Conservation (phyloP, 2,797 vertebrate genomes). For the Aplochiton taeniatus region DNA sequence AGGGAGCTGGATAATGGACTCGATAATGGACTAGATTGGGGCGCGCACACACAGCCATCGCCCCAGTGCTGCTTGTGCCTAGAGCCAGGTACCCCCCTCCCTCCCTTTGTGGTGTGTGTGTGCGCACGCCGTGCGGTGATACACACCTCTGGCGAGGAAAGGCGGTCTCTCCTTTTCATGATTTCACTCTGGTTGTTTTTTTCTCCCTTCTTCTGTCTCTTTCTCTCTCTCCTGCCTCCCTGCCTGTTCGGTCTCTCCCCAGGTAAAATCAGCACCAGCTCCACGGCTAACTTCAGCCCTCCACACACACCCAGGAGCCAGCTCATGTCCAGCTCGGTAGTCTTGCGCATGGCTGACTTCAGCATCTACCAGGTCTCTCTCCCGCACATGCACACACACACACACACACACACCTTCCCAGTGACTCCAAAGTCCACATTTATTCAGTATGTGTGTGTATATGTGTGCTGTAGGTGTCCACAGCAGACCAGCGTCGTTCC, state of each 20-base stretch:
- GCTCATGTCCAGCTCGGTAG: constrained; percentile 95
- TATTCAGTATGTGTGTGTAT: background rate
- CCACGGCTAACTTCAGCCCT: constrained; percentile 76
- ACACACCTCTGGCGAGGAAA: constrained; percentile 50
- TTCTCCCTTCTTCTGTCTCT: background rate
- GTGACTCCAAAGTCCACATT: background rate
- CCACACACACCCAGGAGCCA: constrained; percentile 83
- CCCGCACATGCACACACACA: constrained; percentile 5
- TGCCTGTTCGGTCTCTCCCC: constrained; percentile 18
- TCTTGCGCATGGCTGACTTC: constrained; percentile 95
- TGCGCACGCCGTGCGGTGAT: constrained; percentile 70
- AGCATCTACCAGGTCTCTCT: constrained; percentile 99
- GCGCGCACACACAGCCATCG: constrained; percentile 62
- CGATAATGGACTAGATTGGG: constrained; percentile 68
- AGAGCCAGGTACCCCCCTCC: constrained; percentile 75
- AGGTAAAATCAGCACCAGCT: constrained; percentile 79
- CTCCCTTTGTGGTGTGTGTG: constrained; percentile 57
- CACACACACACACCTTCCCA: background rate
- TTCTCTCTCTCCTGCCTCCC: background rate
- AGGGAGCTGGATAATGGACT: constrained; percentile 72
- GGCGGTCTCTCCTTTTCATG: constrained; percentile 14
- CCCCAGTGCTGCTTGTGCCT: constrained; percentile 80
- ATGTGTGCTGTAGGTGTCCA: constrained; percentile 85
- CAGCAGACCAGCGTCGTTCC: constrained; percentile 92
- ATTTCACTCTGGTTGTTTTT: constrained; percentile 15